Conservation (phyloP, 1,140 invertebrate species). For the Drosophila jambulina region DNA sequence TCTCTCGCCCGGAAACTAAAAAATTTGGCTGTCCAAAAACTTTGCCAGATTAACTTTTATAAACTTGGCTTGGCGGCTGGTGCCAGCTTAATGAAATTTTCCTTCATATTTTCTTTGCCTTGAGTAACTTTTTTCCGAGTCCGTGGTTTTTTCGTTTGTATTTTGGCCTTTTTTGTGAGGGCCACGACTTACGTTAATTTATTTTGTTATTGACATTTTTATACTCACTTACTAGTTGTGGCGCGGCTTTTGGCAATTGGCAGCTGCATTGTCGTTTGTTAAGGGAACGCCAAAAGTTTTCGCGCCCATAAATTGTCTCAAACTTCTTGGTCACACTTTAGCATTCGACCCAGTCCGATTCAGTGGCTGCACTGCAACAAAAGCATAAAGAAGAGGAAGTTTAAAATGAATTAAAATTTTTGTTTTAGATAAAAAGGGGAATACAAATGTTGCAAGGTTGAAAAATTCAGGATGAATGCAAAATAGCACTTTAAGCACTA, state of each 20-base stretch:
- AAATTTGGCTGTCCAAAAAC: constrained; percentile 48
- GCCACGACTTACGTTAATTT: constrained; percentile 50
- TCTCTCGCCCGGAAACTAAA: constrained; percentile 30
- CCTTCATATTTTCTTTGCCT: constrained; percentile 38
- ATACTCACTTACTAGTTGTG: constrained; percentile 40
- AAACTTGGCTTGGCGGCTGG: constrained; percentile 60
- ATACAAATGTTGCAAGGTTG: too few relatives aligned
- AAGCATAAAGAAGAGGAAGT: neutral
- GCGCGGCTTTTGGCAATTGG: constrained; percentile 40
- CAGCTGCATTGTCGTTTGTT: constrained; percentile 63
- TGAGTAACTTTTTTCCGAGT: constrained; percentile 19
- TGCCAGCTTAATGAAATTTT: constrained; percentile 74
- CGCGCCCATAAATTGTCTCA: constrained; percentile 58
- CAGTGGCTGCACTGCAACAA: constrained; percentile 11
- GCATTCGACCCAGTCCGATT: constrained; percentile 1
- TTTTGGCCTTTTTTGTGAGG: neutral
- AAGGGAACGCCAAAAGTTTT: constrained; percentile 64
- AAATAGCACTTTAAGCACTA: too few relatives aligned
- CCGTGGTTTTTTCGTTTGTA: constrained; percentile 7
- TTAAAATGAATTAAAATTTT: neutral
- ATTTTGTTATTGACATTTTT: constrained; percentile 61
- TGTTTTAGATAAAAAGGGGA: neutral
- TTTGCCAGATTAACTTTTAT: constrained; percentile 59
- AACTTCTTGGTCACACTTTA: constrained; percentile 56
- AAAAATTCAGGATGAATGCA: too few relatives aligned